Base-by-base conservation (phyloP, 2,888 invertebrate genomes). In the Pterostichus madidus region DNA sequence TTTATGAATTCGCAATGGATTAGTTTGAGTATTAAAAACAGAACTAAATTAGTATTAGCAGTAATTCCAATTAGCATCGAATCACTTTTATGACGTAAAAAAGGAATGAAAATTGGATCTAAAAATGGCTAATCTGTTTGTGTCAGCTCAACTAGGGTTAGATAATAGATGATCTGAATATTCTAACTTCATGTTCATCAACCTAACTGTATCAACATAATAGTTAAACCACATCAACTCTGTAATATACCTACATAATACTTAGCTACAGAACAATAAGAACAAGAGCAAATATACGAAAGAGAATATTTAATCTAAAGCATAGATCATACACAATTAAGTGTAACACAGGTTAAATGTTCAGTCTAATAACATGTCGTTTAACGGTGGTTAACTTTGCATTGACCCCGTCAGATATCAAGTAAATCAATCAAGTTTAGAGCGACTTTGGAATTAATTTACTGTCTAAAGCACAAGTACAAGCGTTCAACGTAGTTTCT, bases 381-480 rank as follows among this genome's bases (percentile, higher is more conserved):
- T 81, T 81, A 75, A 46, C 75, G 59, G 35, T 46, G 31, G 81
- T 73, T 81, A 81, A 81, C 59, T 79, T 79, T 79, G 68, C 68
- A 79, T 68, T 81, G 46, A 81, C 75, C 81, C 61, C 59, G 46
- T 81, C 75, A 81, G 81, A 81, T 81, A 81, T 81, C 81, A 81
- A 75, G 61, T 75, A 81, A 81, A 75, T 81, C 81, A 81, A 81
- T 81, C 81, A 81, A 81, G 81, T 81, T 79, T 75, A n/a, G 31
- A 75, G 75, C 71, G 75, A 75, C 75, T 81, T 81, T 75, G 81
- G 59, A 75, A 75, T 81, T 81, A 81, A 81, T 80, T 73, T 80
- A 80, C 52, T 75, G 75, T 75, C 77, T 77, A 77, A 77, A 77
- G 77, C 77, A 77, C 75, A 52, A 75, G 75, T 68, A 61, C 44